Conservation (phyloP, 2,113 vertebrate genomes). For the Spea multiplicata region DNA sequence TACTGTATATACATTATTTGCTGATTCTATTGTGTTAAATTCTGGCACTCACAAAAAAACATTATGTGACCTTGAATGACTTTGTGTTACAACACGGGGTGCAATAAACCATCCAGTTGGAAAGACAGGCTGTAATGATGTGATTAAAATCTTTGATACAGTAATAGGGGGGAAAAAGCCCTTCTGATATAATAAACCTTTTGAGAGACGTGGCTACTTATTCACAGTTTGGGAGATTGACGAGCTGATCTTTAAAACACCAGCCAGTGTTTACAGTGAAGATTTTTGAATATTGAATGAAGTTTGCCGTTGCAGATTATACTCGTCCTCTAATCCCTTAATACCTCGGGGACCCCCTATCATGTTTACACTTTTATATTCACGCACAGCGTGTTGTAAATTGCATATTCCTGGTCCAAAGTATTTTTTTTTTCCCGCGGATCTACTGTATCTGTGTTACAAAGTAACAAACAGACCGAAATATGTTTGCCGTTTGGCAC, state of each 20-base stretch:
- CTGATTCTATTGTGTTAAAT: no score
- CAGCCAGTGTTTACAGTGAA: conserved; percentile 8
- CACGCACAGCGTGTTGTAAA: conserved; percentile 31
- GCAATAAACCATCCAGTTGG: no score
- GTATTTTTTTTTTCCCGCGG: conserved; percentile 11
- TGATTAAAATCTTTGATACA: conserved; percentile 31
- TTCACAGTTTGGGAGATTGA: conserved; percentile 1
- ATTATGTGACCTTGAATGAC: no score
- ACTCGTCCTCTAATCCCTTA: conserved; percentile 34
- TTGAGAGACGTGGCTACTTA: conserved; percentile 1
- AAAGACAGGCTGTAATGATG: background rate
- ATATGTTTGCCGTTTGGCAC: conserved; percentile 7
- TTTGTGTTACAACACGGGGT: no score
- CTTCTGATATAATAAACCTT: conserved; percentile 1
- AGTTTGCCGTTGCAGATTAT: conserved; percentile 35
- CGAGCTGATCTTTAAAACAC: conserved; percentile 13
- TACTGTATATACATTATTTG: no score
- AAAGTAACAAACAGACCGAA: background rate
- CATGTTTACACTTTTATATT: conserved; percentile 36
- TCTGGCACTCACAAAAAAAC: no score
- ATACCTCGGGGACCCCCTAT: conserved; percentile 35
- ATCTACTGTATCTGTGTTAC: background rate
- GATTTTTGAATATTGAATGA: conserved; percentile 40
- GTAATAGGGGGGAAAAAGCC: conserved; percentile 5
- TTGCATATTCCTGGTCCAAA: conserved; percentile 31